A percentile compares a stretch with the other conserved stretches of the same genome.
phyloP scores from a whole-genome alignment of 1,140 invertebrate genomes.

The Battus philenor region DNA sequence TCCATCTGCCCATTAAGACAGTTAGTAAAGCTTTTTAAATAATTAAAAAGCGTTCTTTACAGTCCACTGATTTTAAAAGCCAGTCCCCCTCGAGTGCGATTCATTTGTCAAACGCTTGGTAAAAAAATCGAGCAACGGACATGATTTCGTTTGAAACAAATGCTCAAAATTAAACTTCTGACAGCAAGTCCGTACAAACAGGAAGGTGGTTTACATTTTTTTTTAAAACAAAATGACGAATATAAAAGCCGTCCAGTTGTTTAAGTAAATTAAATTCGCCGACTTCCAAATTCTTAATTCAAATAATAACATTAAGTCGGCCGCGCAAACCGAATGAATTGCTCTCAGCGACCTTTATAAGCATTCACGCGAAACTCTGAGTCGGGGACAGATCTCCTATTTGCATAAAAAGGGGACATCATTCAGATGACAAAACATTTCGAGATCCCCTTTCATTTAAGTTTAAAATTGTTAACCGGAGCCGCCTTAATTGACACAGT shows the following conservation, averaged over 20 bases:
- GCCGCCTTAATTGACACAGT: slow-evolving; percentile 54
- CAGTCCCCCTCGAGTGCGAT: slow-evolving; percentile 4
- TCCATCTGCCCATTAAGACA: slow-evolving; percentile 3
- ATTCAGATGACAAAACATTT: slow-evolving; percentile 63
- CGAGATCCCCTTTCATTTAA: slow-evolving; percentile 59
- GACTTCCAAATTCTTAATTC: slow-evolving; percentile 52
- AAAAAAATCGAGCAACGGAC: slow-evolving; percentile 4
- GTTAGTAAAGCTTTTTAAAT: slow-evolving; percentile 11
- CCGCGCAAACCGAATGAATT: slow-evolving; percentile 48
- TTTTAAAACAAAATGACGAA: slow-evolving; percentile 9
- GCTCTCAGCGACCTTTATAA: slow-evolving; percentile 41
- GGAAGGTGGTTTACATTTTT: slow-evolving; percentile 9
- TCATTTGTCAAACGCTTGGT: slow-evolving; percentile 11
- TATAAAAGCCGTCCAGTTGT: slow-evolving; percentile 24
- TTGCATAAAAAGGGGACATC: slow-evolving; percentile 64
- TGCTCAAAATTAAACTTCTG: slow-evolving; percentile 10
- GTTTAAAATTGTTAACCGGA: slow-evolving; percentile 57
- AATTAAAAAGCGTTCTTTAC: slow-evolving; percentile 3
- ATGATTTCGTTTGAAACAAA: slow-evolving; percentile 13
- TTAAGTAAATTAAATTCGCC: slow-evolving; percentile 39
- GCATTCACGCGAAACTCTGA: slow-evolving; percentile 37
- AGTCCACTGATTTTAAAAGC: slow-evolving; percentile 7
- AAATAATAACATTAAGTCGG: slow-evolving; percentile 56
- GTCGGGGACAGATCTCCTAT: slow-evolving; percentile 38
- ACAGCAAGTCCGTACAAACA: slow-evolving; percentile 15